phyloP scores from a whole-genome alignment of 2,888 invertebrate species.

The Drosophila robusta region DNA sequence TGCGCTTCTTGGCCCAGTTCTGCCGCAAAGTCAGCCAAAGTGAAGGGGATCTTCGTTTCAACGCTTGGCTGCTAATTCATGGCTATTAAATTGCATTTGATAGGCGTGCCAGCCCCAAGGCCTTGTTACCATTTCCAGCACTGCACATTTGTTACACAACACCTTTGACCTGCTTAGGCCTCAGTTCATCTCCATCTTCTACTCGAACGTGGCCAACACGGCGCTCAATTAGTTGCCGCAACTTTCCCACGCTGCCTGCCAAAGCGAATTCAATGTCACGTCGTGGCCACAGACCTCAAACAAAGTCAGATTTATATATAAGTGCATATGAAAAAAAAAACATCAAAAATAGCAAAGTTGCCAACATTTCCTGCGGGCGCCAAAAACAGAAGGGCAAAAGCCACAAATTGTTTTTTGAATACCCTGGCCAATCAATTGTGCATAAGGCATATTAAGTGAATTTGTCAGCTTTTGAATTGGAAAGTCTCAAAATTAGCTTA shows the following conservation, averaged over 20 bases:
- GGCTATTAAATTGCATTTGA: slow-evolving; percentile 66
- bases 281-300: slow-evolving; percentile 3
- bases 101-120: slow-evolving; percentile 8
- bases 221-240: slow-evolving; percentile 34
- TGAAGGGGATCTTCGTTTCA: slow-evolving; percentile 43
- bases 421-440: not conserved
- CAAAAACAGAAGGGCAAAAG: slow-evolving; percentile 41
- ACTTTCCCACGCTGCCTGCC: slow-evolving; percentile 62
- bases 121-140: slow-evolving; percentile 18
- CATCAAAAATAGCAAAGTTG: slow-evolving; percentile 7
- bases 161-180: slow-evolving; percentile 44
- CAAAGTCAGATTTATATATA: slow-evolving; percentile 3
- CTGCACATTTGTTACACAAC: slow-evolving; percentile 50
- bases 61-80: slow-evolving; percentile 58
- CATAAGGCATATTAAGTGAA: not conserved
- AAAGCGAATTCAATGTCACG: slow-evolving; percentile 72
- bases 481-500: too few species aligned
- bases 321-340: slow-evolving; percentile 4
- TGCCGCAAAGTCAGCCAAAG: slow-evolving; percentile 14
- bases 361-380: slow-evolving; percentile 56
- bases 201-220: slow-evolving; percentile 17
- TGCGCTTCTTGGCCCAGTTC: slow-evolving; percentile 39
- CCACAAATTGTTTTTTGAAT: slow-evolving; percentile 22
- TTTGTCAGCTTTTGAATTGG: too few species aligned
- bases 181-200: slow-evolving; percentile 6